These are phyloP conservation scores for Poeciliopsis occidentalis DNA, from an alignment of 2,113 vertebrate species.

Conservation along the genomic window DNA sequence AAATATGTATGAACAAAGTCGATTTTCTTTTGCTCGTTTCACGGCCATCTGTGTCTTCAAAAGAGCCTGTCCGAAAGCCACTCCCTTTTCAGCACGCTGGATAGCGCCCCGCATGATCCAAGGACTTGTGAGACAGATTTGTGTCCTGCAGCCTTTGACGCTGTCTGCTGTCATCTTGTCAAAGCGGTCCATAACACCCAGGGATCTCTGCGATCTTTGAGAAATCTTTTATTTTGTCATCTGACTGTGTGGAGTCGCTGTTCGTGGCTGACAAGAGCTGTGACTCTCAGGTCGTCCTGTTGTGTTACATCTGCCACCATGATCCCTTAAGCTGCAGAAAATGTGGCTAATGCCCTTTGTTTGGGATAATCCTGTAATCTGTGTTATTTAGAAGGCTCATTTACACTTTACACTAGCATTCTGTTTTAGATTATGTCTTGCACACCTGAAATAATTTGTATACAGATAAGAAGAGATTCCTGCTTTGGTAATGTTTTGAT, in stretches of 20 bases:
- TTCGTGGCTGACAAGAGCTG: conserved; percentile 58
- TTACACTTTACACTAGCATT: conserved; percentile 69
- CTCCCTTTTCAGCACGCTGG: conserved; percentile 85
- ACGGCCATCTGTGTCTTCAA: conserved; percentile 48
- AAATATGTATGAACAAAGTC: background rate
- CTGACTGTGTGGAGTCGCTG: conserved; percentile 24
- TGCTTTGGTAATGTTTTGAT: conserved; percentile 30
- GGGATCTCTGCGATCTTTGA: conserved; percentile 46
- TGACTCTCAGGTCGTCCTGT: conserved; percentile 77
- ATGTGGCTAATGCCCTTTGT: conserved; percentile 83
- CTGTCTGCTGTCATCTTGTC: conserved; percentile 60
- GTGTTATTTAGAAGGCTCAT: conserved; percentile 81
- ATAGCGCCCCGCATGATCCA: conserved; percentile 71
- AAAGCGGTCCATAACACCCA: conserved; percentile 38
- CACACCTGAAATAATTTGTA: conserved; percentile 34
- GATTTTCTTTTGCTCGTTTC: conserved; percentile 16
- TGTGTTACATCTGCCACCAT: conserved; percentile 81
- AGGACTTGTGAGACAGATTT: conserved; percentile 48
- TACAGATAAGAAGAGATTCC: conserved; percentile 7
- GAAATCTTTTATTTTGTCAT: conserved; percentile 53
- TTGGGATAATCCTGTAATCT: conserved; percentile 83
- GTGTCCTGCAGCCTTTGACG: conserved; percentile 57
- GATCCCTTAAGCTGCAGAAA: conserved; percentile 81
- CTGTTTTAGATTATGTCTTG: conserved; percentile 58
- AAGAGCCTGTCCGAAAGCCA: conserved; percentile 67